These are phyloP conservation scores for Chaunax sp. DNA, from an alignment of 2,797 vertebrate species.

Conservation along the genomic window DNA sequence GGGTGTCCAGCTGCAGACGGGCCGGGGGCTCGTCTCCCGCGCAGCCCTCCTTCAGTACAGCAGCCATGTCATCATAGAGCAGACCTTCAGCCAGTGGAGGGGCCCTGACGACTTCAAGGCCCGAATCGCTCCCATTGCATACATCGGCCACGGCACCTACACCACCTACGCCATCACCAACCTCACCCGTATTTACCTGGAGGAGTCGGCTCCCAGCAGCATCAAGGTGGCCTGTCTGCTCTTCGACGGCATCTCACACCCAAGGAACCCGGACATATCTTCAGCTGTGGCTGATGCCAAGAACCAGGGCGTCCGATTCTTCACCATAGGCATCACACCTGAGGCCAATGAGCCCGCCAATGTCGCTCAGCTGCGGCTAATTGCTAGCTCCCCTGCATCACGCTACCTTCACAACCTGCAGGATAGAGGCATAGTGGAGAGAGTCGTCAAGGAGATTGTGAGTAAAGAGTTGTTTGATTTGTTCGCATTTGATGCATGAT, in stretches of 20 bases:
- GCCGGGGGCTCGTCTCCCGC: slow-evolving; percentile 82
- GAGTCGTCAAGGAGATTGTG: slow-evolving; percentile 89
- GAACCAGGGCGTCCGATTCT: slow-evolving; percentile 90
- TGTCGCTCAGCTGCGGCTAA: slow-evolving; percentile 84
- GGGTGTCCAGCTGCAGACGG: slow-evolving; percentile 82
- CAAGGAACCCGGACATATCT: slow-evolving; percentile 91
- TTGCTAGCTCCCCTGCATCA: slow-evolving; percentile 86
- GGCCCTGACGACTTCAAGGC: slow-evolving; percentile 86
- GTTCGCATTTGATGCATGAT: neutral
- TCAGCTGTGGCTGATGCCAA: slow-evolving; percentile 89
- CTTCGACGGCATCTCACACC: slow-evolving; percentile 89
- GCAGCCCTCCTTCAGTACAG: slow-evolving; percentile 92
- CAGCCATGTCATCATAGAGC: slow-evolving; percentile 89
- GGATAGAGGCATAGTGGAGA: slow-evolving; percentile 85
- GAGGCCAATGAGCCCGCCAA: slow-evolving; percentile 86
- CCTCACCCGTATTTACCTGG: slow-evolving; percentile 89
- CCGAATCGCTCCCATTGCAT: slow-evolving; percentile 81
- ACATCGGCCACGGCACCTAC: slow-evolving; percentile 92
- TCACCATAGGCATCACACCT: slow-evolving; percentile 89
- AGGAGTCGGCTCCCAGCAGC: slow-evolving; percentile 82
- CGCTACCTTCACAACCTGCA: slow-evolving; percentile 92
- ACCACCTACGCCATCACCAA: slow-evolving; percentile 94
- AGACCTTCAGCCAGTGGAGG: slow-evolving; percentile 89
- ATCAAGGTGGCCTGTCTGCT: slow-evolving; percentile 89
- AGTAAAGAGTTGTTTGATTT: slow-evolving; percentile 56